Conservation (phyloP, 1,140 invertebrate genomes). For the Chlorops oryzae region DNA sequence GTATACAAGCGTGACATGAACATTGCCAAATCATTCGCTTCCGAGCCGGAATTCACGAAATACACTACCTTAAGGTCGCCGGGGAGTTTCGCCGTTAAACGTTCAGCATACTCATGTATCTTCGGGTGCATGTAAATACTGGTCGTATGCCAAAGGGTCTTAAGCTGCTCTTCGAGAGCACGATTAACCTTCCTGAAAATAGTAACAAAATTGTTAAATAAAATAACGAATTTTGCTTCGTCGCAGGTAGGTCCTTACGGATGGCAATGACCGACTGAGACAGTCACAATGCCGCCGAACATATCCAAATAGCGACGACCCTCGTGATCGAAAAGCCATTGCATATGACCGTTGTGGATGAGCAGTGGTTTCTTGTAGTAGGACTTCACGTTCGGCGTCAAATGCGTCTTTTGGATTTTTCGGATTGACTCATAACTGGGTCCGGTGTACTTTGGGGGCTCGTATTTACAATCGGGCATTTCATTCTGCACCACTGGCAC, state of each 20-base stretch:
- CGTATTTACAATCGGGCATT: constrained; percentile 31
- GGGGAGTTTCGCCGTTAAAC: constrained; percentile 74
- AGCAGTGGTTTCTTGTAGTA: constrained; percentile 80
- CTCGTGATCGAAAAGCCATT: constrained; percentile 86
- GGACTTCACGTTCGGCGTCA: constrained; percentile 67
- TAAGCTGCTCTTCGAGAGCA: constrained; percentile 70
- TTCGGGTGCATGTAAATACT: constrained; percentile 85
- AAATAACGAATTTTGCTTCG: background rate
- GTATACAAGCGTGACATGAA: constrained; percentile 81
- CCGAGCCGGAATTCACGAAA: constrained; percentile 92
- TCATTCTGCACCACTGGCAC: constrained; percentile 16
- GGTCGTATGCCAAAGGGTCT: constrained; percentile 84
- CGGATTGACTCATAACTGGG: constrained; percentile 55
- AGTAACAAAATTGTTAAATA: background rate
- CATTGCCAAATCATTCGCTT: constrained; percentile 93
- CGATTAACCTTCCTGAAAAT: constrained; percentile 64
- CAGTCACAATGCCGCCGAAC: constrained; percentile 93
- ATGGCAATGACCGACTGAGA: constrained; percentile 96
- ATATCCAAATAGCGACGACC: constrained; percentile 88
- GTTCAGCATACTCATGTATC: constrained; percentile 85
- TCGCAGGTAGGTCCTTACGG: constrained; percentile 64
- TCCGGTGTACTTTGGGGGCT: constrained; percentile 49
- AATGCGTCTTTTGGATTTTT: constrained; percentile 54
- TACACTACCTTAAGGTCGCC: constrained; percentile 83
- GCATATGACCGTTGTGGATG: constrained; percentile 79